Percentiles rank a stretch among this genome's conserved stretches.
These are phyloP conservation scores for Loxodonta africana DNA, from an alignment of 2,113 vertebrate genomes.

Conservation along the genomic window DNA sequence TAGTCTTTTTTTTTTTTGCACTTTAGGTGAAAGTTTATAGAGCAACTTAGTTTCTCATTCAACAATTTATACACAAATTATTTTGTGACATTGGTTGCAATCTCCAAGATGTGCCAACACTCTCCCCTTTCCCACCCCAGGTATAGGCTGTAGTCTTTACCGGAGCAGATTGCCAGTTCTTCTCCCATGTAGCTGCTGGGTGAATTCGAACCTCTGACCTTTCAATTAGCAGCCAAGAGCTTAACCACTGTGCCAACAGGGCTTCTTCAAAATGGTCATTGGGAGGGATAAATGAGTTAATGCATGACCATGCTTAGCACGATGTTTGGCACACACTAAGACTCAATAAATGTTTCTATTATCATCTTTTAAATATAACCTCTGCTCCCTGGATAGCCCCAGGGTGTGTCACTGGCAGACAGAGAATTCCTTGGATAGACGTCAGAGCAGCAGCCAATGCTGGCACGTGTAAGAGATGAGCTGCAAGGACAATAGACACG, in stretches of 20 bases:
- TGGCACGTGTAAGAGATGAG: not conserved
- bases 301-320: not conserved
- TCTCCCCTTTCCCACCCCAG: too few relatives aligned
- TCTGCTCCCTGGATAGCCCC: not conserved
- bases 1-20: too few relatives aligned
- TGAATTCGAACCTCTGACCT: not conserved
- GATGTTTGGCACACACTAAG: not conserved
- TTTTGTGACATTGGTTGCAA: too few relatives aligned
- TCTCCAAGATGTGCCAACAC: too few relatives aligned
- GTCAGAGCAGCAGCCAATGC: conserved; percentile 11
- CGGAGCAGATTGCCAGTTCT: not conserved
- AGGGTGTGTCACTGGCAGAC: not conserved
- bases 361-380: not conserved
- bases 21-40: too few relatives aligned
- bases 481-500: not conserved
- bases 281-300: not conserved
- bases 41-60: too few relatives aligned
- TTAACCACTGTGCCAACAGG: not conserved
- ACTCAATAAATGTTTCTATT: not conserved
- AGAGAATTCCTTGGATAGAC: conserved; percentile 24
- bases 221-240: not conserved
- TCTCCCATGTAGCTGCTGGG: not conserved
- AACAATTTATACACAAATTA: too few relatives aligned
- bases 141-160: not conserved
- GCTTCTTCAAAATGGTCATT: not conserved